Percentiles rank a stretch among this genome's conserved stretches.
phyloP scores from a whole-genome alignment of 2,888 invertebrate genomes.

The Leptopilina myrica region DNA sequence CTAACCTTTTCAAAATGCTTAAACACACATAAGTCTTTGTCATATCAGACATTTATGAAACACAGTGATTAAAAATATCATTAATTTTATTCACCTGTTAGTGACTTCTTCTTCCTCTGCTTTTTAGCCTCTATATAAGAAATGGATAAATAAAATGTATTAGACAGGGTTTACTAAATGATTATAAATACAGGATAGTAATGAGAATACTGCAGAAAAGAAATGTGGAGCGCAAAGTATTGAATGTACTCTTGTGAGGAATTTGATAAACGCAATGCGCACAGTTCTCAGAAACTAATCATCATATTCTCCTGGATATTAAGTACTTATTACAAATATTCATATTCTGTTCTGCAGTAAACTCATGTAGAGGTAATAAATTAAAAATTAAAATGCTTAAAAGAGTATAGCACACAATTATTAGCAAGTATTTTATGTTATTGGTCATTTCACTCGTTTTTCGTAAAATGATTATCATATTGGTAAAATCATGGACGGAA shows the following conservation, averaged over 20 bases:
- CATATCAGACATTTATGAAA: neutral
- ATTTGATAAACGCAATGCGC: too few species aligned
- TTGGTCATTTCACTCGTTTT: too few species aligned
- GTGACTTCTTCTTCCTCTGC: conserved; percentile 95
- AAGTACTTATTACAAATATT: too few species aligned
- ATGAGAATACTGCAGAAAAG: neutral
- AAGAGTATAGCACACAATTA: too few species aligned
- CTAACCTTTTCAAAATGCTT: neutral
- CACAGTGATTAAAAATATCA: conserved; percentile 45
- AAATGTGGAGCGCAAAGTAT: neutral
- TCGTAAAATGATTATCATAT: too few species aligned
- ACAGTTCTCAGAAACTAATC: too few species aligned
- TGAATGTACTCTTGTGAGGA: neutral
- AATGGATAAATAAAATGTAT: conserved; percentile 75
- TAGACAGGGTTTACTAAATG: conserved; percentile 70
- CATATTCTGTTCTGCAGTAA: too few species aligned
- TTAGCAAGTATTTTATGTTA: too few species aligned
- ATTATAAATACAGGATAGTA: neutral
- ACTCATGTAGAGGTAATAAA: too few species aligned
- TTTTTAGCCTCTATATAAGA: conserved; percentile 91
- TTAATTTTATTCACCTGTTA: conserved; percentile 85
- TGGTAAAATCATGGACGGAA: too few species aligned
- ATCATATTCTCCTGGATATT: too few species aligned
- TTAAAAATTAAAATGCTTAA: too few species aligned
- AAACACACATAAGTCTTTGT: conserved; percentile 48